Evolutionary conservation across 2,113 vertebrate genomes (phyloP).

Genomic region (Rynchops niger): DNA sequence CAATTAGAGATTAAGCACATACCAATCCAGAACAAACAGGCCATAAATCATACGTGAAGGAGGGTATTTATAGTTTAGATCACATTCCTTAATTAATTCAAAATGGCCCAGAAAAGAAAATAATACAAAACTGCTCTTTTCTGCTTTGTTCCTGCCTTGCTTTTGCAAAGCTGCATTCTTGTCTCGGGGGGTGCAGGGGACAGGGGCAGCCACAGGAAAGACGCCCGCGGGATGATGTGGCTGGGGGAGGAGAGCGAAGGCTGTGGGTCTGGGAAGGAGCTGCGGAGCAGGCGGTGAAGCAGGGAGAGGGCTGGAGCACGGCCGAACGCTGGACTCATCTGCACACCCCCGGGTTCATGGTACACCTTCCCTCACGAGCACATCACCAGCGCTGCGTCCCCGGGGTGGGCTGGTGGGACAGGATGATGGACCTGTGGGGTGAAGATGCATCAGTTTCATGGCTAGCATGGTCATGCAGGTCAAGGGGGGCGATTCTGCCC

Average conservation of each 20-base stretch:
- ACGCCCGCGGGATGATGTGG: rapidly evolving
- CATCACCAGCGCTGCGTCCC: rapidly evolving
- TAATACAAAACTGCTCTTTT: constrained; percentile 62
- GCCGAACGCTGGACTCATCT: neutral
- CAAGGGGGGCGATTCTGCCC: no score
- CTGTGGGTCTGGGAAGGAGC: neutral
- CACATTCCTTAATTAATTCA: constrained; percentile 75
- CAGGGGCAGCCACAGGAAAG: neutral
- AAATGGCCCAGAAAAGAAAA: constrained; percentile 69
- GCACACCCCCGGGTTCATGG: rapidly evolving
- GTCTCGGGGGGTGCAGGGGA: constrained; percentile 41
- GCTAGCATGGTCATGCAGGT: no score
- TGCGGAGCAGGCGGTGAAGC: rapidly evolving
- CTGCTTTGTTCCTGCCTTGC: constrained; percentile 49
- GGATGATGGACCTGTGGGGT: rapidly evolving
- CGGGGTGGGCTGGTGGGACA: neutral
- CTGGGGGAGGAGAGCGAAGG: rapidly evolving
- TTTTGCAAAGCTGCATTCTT: constrained; percentile 68
- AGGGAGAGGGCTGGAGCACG: neutral
- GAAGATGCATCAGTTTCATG: neutral
- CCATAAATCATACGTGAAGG: constrained; percentile 72
- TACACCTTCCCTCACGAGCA: rapidly evolving
- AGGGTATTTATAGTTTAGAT: constrained; percentile 76
- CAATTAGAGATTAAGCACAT: constrained; percentile 76
- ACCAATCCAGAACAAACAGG: constrained; percentile 77